Base-by-base conservation (phyloP, 2,888 invertebrate species). In the Drosophila nr. perissopoda region DNA sequence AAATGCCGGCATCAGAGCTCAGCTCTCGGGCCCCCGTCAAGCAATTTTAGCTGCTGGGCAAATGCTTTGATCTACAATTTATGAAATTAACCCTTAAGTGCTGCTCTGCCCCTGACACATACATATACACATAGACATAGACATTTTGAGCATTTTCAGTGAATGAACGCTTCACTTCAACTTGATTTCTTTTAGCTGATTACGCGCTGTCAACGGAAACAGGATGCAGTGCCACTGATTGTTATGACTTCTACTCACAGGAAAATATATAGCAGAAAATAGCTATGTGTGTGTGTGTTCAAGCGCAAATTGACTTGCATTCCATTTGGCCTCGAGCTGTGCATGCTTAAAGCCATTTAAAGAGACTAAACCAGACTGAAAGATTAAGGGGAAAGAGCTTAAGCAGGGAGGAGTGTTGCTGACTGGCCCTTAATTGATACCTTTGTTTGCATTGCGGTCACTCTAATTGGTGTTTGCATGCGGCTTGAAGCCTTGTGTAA, bases 71-170 rank as follows among this genome's bases (percentile, higher is more conserved):
- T 91, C 85, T 86, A 82, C 83, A 87, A 90, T 90, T 91, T 90
- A 90, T 91, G 87, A 80, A 90, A 90, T 90, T 90, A 90, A 90
- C 90, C 91, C 90, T 82, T 89, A 88, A 90, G 90, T 88, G 90
- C 73, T 88, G 62, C 49, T 68, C 45, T 34, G 60, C 58, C 67
- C 45, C 45, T 42, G 57, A 57, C 45, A 42, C 7, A 36, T 27
- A 18, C 34, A 18, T 16, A 53, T 16, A 16, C 16, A 72, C 69
- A 70, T 60, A 70, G 83, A 70, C 77, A 84, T 69, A 63, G 59
- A 58, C 69, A 66, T 73, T 31, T n/a, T 31, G 29, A 51, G 29
- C 29, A 29, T 52, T 66, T 69, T 68, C 87, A 76, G 61, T 83
- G 85, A 78, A 70, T 73, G 52, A 36, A 34, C 34, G 70, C 73